Conservation (phyloP, 2,888 invertebrate genomes). For the Clusia tigrina region DNA sequence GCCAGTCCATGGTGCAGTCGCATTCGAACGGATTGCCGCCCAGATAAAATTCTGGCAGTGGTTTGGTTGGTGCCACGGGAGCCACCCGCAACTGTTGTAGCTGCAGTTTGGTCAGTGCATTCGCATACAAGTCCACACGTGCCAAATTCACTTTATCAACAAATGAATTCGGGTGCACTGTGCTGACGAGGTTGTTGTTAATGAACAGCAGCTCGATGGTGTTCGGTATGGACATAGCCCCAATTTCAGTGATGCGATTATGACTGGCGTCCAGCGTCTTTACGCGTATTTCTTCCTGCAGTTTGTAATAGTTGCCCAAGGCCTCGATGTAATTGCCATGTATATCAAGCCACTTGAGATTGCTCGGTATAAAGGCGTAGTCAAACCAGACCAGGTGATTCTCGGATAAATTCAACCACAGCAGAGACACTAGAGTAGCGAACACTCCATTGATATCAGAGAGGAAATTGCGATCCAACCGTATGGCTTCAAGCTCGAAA, state of each 20-base stretch:
- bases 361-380: slow-evolving; percentile 89
- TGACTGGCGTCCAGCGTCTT: slow-evolving; percentile 91
- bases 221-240: slow-evolving; percentile 84
- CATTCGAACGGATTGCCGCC: slow-evolving; percentile 94
- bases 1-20: slow-evolving; percentile 96
- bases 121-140: slow-evolving; percentile 89
- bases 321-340: slow-evolving; percentile 90
- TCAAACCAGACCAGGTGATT: slow-evolving; percentile 94
- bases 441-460: slow-evolving; percentile 91
- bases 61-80: slow-evolving; percentile 71
- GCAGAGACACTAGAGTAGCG: slow-evolving; percentile 80
- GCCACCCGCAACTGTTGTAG: slow-evolving; percentile 81
- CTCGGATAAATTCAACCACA: slow-evolving; percentile 89
- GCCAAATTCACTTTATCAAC: slow-evolving; percentile 84
- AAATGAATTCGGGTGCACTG: slow-evolving; percentile 85
- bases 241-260: slow-evolving; percentile 84
- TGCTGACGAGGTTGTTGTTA: slow-evolving; percentile 85
- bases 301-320: slow-evolving; percentile 86
- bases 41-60: slow-evolving; percentile 87
- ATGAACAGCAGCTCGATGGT: slow-evolving; percentile 88
- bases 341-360: slow-evolving; percentile 89
- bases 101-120: slow-evolving; percentile 83
- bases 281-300: slow-evolving; percentile 81
- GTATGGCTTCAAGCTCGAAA: slow-evolving; percentile 82
- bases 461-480: slow-evolving; percentile 87